Base-by-base conservation (phyloP, 2,113 vertebrate genomes). In the Globicephala melas region DNA sequence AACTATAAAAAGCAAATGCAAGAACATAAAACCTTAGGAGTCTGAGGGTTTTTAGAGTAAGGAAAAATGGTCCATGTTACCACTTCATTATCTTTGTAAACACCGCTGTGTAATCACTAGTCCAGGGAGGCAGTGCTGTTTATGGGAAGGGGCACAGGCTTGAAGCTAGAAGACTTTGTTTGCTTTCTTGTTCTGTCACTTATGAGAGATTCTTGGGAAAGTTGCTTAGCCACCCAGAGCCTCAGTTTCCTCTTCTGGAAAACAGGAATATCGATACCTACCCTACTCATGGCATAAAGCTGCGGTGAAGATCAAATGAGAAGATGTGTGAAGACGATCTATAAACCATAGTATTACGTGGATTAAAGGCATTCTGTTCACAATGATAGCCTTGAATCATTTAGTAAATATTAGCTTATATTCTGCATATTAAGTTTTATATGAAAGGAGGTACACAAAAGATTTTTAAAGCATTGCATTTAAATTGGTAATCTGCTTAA, bases 21-120 rank as follows among this genome's bases (percentile, higher is more conserved):
- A 93, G 89, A 88, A 55, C 84, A 53, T 85, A 91, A 96, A 92
- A 63, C 62, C 62, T 96, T 87, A 86, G 73, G 89, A 92, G 62
- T 94, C 53, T 79, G 53, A 92, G 80, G 65, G 21, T 53, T 79
- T 96, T 95, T 44, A 62, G 47, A 90, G 21, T 62, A 94, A 94
- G 79, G n/a, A 90, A 90, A 62, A 97, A 62, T n/a, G n/a, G 15
- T 68, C 62, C 38, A 55, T 62, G 47, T 87, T 83, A 87, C 31
- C 68, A 84, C 12, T 94, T 85, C 33, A 62, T 96, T 73, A 92
- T 73, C 73, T 89, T 95, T 73, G 23, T 63, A 94, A 89, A 62
- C 80, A 93, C n/a, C 0, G 0, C 77, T 80, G 17, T 62, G 74
- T 79, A 86, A 67, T 73, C 44, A n/a, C 55, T 74, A 10, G 55